Percentiles rank a stretch among this genome's conserved stretches.
Conservation (phyloP, 1,140 invertebrate genomes). For the Eueides isabella region DNA sequence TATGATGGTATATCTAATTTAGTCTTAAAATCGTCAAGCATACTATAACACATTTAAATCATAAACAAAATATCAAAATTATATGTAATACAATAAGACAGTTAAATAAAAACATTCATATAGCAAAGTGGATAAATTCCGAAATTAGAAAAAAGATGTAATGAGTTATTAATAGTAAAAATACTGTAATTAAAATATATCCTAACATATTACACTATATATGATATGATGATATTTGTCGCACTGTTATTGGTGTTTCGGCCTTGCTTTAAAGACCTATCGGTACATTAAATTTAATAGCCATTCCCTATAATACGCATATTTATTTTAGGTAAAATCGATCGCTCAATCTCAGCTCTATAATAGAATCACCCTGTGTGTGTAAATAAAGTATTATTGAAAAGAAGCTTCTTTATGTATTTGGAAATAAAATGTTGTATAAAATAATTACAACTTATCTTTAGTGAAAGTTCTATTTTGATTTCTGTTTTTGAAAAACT, state of each 20-base stretch:
- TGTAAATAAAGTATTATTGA: no score
- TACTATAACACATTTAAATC: neutral
- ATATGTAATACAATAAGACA: no score
- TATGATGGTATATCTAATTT: neutral
- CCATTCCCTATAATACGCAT: neutral
- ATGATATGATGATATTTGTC: no score
- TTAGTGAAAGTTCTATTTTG: no score
- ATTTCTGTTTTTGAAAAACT: no score
- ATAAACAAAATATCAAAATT: no score
- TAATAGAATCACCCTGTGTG: neutral
- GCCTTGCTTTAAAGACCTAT: neutral
- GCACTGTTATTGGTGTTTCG: neutral
- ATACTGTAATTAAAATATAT: neutral
- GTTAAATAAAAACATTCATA: no score
- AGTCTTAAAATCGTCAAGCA: neutral
- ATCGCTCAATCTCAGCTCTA: neutral
- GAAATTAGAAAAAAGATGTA: no score
- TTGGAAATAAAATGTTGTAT: neutral
- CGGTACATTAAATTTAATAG: neutral
- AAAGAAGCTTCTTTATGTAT: no score
- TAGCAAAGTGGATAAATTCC: no score
- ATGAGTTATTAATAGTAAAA: neutral
- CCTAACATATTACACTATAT: neutral
- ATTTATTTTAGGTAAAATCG: neutral
- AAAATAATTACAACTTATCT: no score